Percentiles rank a stretch among this genome's conserved stretches.
phyloP scores from a whole-genome alignment of 1,140 invertebrate genomes.

The Oryctes rhinoceros region DNA sequence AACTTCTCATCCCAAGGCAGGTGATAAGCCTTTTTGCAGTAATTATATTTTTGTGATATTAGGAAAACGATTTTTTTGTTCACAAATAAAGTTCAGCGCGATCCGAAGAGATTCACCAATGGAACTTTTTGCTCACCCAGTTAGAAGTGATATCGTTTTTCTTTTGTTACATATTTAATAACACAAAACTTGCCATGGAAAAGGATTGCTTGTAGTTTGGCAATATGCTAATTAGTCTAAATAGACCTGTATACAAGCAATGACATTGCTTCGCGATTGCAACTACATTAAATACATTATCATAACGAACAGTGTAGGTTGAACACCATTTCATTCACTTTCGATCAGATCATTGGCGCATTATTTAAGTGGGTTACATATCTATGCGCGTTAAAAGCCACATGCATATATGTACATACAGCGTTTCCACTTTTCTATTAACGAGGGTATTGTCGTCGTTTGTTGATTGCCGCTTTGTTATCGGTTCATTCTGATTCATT shows the following conservation, averaged over 20 bases:
- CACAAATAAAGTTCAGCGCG: too few relatives aligned
- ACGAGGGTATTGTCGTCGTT: constrained; percentile 10
- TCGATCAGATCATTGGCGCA: constrained; percentile 17
- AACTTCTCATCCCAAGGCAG: too few relatives aligned
- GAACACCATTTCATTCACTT: constrained; percentile 17
- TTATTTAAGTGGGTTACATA: constrained; percentile 20
- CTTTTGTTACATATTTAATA: too few relatives aligned
- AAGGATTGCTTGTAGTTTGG: too few relatives aligned
- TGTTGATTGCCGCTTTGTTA: constrained; percentile 9
- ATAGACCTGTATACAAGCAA: neutral
- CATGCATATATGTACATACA: neutral
- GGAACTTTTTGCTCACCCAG: too few relatives aligned
- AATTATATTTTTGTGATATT: too few relatives aligned
- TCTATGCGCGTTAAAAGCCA: neutral
- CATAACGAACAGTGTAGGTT: neutral
- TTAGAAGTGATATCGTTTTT: too few relatives aligned
- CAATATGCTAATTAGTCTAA: neutral
- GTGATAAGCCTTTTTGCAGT: too few relatives aligned
- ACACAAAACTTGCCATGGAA: too few relatives aligned
- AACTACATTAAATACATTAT: neutral
- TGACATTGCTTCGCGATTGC: neutral
- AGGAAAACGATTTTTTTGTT: too few relatives aligned
- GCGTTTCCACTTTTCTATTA: constrained; percentile 15
- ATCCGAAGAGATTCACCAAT: too few relatives aligned
- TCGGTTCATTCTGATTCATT: neutral